These are phyloP conservation scores for Cosmopolites sordidus DNA, from an alignment of 2,888 invertebrate species.

Conservation along the genomic window DNA sequence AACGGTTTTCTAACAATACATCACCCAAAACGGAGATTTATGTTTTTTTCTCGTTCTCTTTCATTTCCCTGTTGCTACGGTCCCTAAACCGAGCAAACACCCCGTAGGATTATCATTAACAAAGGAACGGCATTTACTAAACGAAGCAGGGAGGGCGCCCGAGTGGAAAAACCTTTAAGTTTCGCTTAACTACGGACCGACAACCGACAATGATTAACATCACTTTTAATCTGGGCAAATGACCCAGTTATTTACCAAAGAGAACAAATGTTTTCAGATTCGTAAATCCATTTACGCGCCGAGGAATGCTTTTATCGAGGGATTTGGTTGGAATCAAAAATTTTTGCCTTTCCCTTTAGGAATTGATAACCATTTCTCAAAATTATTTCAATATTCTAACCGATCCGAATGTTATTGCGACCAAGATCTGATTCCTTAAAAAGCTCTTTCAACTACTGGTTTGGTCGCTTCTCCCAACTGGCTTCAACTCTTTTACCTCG, in stretches of 20 bases:
- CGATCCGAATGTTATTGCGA: too few relatives aligned
- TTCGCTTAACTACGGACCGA: constrained; percentile 29
- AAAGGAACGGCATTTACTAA: constrained; percentile 20
- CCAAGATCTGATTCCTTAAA: too few relatives aligned
- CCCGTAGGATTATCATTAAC: constrained; percentile 17
- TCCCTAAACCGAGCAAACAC: constrained; percentile 3
- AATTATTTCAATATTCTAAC: too few relatives aligned
- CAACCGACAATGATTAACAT: constrained; percentile 33
- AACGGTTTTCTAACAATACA: too few relatives aligned
- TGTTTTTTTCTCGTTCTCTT: too few relatives aligned
- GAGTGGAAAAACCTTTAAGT: constrained; percentile 30
- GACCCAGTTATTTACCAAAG: constrained; percentile 28
- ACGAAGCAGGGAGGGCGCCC: constrained; percentile 25
- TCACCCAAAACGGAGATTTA: too few relatives aligned
- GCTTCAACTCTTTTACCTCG: too few relatives aligned
- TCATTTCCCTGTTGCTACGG: neutral
- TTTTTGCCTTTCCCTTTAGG: too few relatives aligned
- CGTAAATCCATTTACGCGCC: constrained; percentile 19
- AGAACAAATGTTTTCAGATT: constrained; percentile 24
- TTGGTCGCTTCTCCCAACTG: too few relatives aligned
- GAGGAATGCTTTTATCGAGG: neutral
- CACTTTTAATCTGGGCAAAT: constrained; percentile 29
- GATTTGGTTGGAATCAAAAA: too few relatives aligned
- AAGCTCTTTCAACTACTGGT: too few relatives aligned
- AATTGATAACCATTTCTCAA: too few relatives aligned